Evolutionary conservation across 2,888 invertebrate genomes (phyloP), one percentile per base, ranked within the genome.

Genomic region (Tryphoninae sp.): DNA sequence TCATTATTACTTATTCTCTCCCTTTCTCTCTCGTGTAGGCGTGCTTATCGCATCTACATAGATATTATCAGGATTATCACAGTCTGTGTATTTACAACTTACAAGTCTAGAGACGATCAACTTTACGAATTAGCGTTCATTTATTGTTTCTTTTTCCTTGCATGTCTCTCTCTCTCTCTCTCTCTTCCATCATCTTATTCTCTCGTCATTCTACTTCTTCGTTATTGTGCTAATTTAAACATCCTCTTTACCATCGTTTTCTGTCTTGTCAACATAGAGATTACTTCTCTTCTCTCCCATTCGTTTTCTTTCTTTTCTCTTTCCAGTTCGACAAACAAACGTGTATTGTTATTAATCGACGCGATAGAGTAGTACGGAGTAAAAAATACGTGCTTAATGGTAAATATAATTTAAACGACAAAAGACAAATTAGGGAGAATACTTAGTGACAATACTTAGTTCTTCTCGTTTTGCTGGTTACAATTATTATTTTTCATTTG

Each of bases 61-160:
- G 16, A 55, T 55, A 87, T 89, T 88, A 89, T 89, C 89, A 88
- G 89, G 90, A 91, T 92, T 92, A 92, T 92, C 92, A 92, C 92
- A 92, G 92, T 91, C 91, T 91, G 90, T 92, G 88, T 92, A 92
- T 92, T 90, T 92, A 92, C 91, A 91, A 89, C 90, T 91, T 91
- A 91, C 87, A 84, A 83, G 71, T 84, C 81, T 82, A 82, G 82
- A 84, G 78, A 85, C 80, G 72, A 77, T 79, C 79, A 73, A 80
- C 55, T 80, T 80, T 65, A 80, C 45, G 61, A 80, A 82, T 82
- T 65, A 80, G 68, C 69, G 64, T 81, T 55, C 51, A 72, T 67
- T 73, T 19, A 75, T 71, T 73, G 65, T 78, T 75, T 53, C 61
- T 61, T 65, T 22, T 72, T 61, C 55, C 62, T 55, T 45, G 6